Evolutionary conservation across 2,888 invertebrate species (phyloP), one percentile per base, ranked within the genome.

Genomic region (Serrognathus titanus): DNA sequence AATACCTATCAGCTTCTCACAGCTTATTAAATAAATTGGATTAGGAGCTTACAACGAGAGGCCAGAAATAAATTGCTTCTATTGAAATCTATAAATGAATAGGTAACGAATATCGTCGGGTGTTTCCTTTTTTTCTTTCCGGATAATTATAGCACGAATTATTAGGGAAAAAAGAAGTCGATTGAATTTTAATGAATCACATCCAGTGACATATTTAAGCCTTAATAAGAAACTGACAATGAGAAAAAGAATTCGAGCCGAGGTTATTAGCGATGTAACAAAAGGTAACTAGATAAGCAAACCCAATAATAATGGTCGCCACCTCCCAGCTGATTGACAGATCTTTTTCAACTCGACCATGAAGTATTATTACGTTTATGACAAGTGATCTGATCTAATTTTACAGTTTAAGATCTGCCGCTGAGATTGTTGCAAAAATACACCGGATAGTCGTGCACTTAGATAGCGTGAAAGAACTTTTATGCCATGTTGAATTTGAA

Each of bases 261-360:
- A 36, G 37, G n/a, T 49, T 38, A 38, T 49, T 49, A 49, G 38
- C 11, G 36, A 38, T 36, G 36, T 38, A 49, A 49, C 49, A 49
- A 49, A 49, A 37, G 38, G 12, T 20, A 16, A 38, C 11, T 36
- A 49, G 46, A 53, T 46, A 53, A 53, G 41, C 53, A 52, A 45
- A 45, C 16, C 46, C 43, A 46, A 52, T 52, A 37, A 53, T 45
- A 48, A 55, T 43, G 40, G 54, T 47, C 46, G 41, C 47, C 51
- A 54, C 48, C 48, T 47, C 37, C 9, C 51, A 54, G 47, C 48
- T 52, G 51, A 56, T 56, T 56, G 56, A 56, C 56, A 56, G 51
- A 48, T 45, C 51, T 37, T 45, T 56, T 58, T 46, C 50, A 51
- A 36, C 38, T 46, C 53, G 54, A 46, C 58, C 58, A 54, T 58